phyloP scores from a whole-genome alignment of 2,113 vertebrate genomes.

The Phrynosoma platyrhinos region DNA sequence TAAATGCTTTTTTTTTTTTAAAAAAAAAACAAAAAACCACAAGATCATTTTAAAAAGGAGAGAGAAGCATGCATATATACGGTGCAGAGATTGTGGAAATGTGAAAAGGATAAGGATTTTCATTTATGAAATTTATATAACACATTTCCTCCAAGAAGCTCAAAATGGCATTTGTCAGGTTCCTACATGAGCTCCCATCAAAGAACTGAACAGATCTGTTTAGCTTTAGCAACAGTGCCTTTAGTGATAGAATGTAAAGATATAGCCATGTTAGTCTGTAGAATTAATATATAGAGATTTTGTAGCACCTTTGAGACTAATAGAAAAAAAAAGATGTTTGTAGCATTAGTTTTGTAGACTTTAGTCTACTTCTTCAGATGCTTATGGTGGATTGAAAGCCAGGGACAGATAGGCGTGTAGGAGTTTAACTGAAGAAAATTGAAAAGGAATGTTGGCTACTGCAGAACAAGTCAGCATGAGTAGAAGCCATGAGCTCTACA shows the following conservation, averaged over 20 bases:
- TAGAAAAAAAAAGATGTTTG: too few species aligned
- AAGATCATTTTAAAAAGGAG: not conserved
- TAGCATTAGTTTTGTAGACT: too few species aligned
- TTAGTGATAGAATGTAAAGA: not conserved
- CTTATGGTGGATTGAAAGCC: too few species aligned
- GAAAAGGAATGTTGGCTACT: too few species aligned
- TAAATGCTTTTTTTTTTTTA: conserved; percentile 7
- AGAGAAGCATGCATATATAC: conserved; percentile 15
- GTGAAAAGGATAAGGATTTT: conserved; percentile 13
- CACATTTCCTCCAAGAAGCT: not conserved
- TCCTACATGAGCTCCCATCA: not conserved
- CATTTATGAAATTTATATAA: not conserved
- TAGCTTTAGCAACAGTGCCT: not conserved
- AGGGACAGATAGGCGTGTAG: too few species aligned
- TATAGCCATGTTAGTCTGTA: too few species aligned
- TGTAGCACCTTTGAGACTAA: too few species aligned
- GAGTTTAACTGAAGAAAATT: too few species aligned
- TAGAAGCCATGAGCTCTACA: too few species aligned
- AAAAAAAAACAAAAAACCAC: not conserved
- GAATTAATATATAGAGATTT: too few species aligned
- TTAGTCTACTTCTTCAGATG: too few species aligned
- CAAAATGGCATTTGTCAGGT: not conserved
- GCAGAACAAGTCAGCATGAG: too few species aligned
- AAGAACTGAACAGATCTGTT: not conserved
- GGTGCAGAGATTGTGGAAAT: conserved; percentile 24